A percentile compares a stretch with the other conserved stretches of the same genome.
These are phyloP conservation scores for Emydura subglobosa DNA, from an alignment of 2,113 vertebrate species.

Conservation along the genomic window DNA sequence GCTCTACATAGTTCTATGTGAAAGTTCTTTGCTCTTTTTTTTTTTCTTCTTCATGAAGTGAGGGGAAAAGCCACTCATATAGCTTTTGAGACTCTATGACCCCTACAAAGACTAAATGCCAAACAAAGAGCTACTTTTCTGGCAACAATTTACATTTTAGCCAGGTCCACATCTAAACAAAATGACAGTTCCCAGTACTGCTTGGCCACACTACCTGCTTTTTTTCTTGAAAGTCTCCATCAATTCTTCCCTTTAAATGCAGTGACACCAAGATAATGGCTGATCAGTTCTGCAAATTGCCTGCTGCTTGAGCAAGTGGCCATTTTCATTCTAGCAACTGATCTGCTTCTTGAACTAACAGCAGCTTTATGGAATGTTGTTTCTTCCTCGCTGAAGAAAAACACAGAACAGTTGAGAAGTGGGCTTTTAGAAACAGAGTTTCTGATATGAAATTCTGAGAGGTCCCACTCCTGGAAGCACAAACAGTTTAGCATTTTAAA, in stretches of 20 bases:
- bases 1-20: background rate
- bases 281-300: slow-evolving; percentile 10
- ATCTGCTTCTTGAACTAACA: background rate
- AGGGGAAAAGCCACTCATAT: too few species aligned
- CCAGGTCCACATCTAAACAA: background rate
- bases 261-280: background rate
- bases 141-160: background rate
- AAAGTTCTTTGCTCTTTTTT: background rate
- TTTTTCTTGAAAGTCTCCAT: slow-evolving; percentile 12
- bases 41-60: background rate
- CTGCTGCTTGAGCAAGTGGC: slow-evolving; percentile 25
- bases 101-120: background rate
- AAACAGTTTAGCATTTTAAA: background rate
- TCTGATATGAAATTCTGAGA: background rate
- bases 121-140: background rate
- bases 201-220: background rate
- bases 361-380: slow-evolving; percentile 19
- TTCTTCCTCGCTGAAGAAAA: slow-evolving; percentile 27
- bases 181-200: background rate
- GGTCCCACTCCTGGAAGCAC: slow-evolving; percentile 15
- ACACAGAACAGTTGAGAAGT: background rate
- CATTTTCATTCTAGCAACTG: slow-evolving; percentile 41
- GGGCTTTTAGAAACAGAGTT: slow-evolving; percentile 12
- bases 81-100: background rate
- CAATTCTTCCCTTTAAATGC: background rate